A percentile compares a stretch with the other conserved stretches of the same genome.
Conservation (phyloP, 2,113 vertebrate species). For the Oryzias javanicus region DNA sequence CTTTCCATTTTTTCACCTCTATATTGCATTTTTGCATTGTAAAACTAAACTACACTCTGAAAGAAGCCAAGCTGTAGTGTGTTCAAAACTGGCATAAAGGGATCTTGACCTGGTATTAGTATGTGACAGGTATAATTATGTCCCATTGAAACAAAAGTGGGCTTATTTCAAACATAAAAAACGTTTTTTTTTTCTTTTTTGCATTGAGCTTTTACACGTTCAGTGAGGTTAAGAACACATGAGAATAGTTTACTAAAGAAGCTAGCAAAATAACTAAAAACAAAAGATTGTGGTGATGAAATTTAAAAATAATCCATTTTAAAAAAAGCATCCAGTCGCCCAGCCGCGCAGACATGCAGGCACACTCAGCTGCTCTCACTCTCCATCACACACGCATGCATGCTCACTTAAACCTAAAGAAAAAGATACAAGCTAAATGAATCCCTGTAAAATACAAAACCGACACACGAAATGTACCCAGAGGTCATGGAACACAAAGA, state of each 20-base stretch:
- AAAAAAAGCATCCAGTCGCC: conserved; percentile 47
- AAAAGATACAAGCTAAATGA: conserved; percentile 57
- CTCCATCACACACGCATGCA: conserved; percentile 24
- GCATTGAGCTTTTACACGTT: conserved; percentile 31
- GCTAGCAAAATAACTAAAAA: conserved; percentile 38
- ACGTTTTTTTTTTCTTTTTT: conserved; percentile 7
- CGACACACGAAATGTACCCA: conserved; percentile 50
- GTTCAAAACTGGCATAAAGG: not conserved
- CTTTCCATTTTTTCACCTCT: too few relatives aligned
- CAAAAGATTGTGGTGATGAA: conserved; percentile 1
- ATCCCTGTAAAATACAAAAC: conserved; percentile 59
- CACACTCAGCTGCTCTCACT: conserved; percentile 18
- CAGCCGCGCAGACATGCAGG: conserved; percentile 44
- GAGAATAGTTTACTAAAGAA: conserved; percentile 25
- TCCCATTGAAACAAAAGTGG: conserved; percentile 23
- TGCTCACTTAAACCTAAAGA: conserved; percentile 40
- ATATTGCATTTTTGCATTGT: too few relatives aligned
- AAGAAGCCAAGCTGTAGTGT: too few relatives aligned
- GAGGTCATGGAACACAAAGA: conserved; percentile 59
- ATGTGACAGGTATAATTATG: conserved; percentile 13
- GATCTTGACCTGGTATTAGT: not conserved
- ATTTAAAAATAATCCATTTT: conserved; percentile 46
- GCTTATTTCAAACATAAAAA: conserved; percentile 27
- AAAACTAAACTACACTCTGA: too few relatives aligned
- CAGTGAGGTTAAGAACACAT: conserved; percentile 22